phyloP scores from a whole-genome alignment of 2,797 vertebrate genomes.

The Hydrophis major region DNA sequence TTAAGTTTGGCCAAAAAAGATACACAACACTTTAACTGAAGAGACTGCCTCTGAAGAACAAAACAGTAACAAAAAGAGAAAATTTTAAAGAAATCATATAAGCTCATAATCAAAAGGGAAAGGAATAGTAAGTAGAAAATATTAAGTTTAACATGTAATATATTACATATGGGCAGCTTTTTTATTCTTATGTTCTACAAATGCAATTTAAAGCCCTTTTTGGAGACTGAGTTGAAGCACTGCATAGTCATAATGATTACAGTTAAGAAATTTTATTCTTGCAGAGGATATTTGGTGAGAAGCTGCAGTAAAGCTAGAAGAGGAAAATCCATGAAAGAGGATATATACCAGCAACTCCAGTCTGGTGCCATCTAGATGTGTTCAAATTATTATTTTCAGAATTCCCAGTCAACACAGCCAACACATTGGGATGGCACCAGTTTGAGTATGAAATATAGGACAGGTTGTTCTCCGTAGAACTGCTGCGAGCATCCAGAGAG shows the following conservation, averaged over 20 bases:
- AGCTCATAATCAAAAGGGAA: constrained; percentile 33
- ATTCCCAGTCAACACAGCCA: background rate
- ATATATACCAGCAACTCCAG: background rate
- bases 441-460: background rate
- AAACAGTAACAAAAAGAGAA: constrained; percentile 13
- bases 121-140: constrained; percentile 39
- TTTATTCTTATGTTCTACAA: constrained; percentile 1
- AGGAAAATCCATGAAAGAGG: background rate
- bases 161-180: constrained; percentile 41
- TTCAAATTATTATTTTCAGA: background rate
- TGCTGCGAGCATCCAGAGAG: too few species aligned
- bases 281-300: background rate
- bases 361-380: background rate
- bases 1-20: background rate
- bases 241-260: constrained; percentile 42
- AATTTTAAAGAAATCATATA: constrained; percentile 9
- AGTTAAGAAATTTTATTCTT: constrained; percentile 46
- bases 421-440: background rate
- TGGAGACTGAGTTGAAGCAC: background rate
- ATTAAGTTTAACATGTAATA: constrained; percentile 37
- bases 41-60: background rate
- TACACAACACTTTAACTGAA: background rate
- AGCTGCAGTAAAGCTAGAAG: background rate
- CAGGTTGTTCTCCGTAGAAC: background rate
- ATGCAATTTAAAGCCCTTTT: background rate